A percentile compares a stretch with the other conserved stretches of the same genome.
Conservation (phyloP, 2,888 invertebrate species). For the Meganola albula region DNA sequence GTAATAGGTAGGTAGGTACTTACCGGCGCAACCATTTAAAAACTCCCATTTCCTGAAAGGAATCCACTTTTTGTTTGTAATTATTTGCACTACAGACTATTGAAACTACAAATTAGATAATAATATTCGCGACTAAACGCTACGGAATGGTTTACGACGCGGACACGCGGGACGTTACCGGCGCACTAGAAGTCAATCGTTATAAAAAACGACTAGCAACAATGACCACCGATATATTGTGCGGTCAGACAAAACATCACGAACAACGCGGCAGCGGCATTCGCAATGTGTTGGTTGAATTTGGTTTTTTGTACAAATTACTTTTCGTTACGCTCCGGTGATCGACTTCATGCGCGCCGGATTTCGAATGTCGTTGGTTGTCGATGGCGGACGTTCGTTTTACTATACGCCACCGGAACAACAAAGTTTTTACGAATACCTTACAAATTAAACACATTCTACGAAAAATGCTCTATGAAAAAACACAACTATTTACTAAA, state of each 20-base stretch:
- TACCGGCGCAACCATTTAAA: constrained; percentile 74
- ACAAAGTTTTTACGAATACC: no score
- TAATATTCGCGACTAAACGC: constrained; percentile 33
- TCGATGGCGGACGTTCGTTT: constrained; percentile 40
- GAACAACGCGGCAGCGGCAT: constrained; percentile 66
- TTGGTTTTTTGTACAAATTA: constrained; percentile 76
- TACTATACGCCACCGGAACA: not conserved
- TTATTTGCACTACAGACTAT: constrained; percentile 21
- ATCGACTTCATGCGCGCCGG: constrained; percentile 59
- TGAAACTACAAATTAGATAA: constrained; percentile 23
- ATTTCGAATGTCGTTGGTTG: constrained; percentile 27
- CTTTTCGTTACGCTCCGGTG: constrained; percentile 75
- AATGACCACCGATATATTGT: constrained; percentile 73
- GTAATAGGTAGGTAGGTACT: constrained; percentile 34
- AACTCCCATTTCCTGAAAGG: constrained; percentile 64
- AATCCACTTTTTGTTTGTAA: constrained; percentile 51
- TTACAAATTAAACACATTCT: no score
- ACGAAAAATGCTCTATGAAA: no score
- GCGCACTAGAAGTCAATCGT: constrained; percentile 54
- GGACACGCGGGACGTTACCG: constrained; percentile 66
- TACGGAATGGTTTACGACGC: constrained; percentile 42
- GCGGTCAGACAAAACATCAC: constrained; percentile 76
- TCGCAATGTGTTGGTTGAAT: constrained; percentile 74
- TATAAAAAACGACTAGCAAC: constrained; percentile 69
- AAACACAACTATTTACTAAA: no score